Evolutionary conservation across 2,888 invertebrate genomes (phyloP), one percentile per base, ranked within the genome.

Genomic region (Brenthis hecate): DNA sequence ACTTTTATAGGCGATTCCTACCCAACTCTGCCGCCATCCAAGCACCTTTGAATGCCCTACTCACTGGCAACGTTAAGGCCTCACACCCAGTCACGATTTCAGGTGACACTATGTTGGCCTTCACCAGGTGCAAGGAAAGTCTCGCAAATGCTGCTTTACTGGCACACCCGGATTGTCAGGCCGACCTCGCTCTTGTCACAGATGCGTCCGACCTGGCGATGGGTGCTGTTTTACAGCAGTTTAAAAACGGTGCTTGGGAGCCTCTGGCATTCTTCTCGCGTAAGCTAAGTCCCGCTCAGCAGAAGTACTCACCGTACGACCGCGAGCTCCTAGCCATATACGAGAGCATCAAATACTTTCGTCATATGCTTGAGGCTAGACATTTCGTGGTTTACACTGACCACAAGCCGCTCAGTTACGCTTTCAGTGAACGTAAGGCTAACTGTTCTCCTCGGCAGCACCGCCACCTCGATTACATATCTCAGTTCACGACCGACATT

Each of bases 401-500:
- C 0, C 74, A 78, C 53, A 85, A 83, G 57, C 84, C 83, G 0
- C 65, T 85, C 19, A 72, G 70, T 0, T 83, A 72, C 54, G 84
- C 85, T 0, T 82, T 88, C 65, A 19, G 64, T 5, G 72, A 79
- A 68, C 77, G 77, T 14, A 48, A 74, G 4, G 79, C 80, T 4
- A 80, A 80, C 5, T 77, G 78, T 11, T 77, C 84, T 1, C 85
- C 84, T 0, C 65, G 85, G 1, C 84, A 87, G 68, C 72, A 76
- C 14, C 68, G 83, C 2, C 78, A 87, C 63, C 62, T 77, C 0
- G 77, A 81, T 61, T 82, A 75, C 19, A 83, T 86, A 28, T 61
- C 77, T 0, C 81, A 86, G 68, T 87, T 86, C 70, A 78, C 82
- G 0, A 84, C 80, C 0, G 79, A 83, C 62, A 81, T 86, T 3